phyloP scores from a whole-genome alignment of 2,113 vertebrate genomes.

The Cheilinus undulatus region DNA sequence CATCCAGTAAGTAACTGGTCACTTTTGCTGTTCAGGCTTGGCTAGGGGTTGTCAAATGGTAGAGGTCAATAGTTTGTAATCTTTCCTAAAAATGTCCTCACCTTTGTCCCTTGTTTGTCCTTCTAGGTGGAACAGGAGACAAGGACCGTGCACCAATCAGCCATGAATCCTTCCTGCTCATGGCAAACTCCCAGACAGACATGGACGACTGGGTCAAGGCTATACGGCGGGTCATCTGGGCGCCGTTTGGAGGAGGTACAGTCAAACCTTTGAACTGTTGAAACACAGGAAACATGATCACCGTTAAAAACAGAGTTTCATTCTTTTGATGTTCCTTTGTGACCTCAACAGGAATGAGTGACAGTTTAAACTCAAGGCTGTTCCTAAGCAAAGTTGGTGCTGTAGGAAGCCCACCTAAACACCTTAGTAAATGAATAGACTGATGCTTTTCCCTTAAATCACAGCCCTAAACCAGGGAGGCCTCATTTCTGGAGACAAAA shows the following conservation, averaged over 20 bases:
- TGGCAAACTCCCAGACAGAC: slow-evolving; percentile 95
- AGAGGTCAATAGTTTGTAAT: not conserved
- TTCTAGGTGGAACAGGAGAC: slow-evolving; percentile 85
- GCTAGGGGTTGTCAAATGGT: too few relatives aligned
- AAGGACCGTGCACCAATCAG: slow-evolving; percentile 88
- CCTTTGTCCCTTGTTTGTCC: not conserved
- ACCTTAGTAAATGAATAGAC: not conserved
- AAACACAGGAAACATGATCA: not conserved
- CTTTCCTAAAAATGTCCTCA: not conserved
- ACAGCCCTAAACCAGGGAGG: too few relatives aligned
- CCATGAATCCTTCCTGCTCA: slow-evolving; percentile 94
- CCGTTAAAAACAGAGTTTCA: not conserved
- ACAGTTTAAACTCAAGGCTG: not conserved
- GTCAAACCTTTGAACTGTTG: not conserved
- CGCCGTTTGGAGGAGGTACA: slow-evolving; percentile 95
- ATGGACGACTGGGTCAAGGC: slow-evolving; percentile 98
- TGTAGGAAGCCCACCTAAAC: too few relatives aligned
- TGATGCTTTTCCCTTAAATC: too few relatives aligned
- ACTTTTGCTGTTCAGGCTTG: too few relatives aligned
- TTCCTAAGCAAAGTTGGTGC: not conserved
- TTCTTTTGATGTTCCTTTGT: not conserved
- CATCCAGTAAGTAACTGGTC: too few relatives aligned
- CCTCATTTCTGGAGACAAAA: too few relatives aligned
- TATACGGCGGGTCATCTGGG: slow-evolving; percentile 95
- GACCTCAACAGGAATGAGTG: not conserved